Evolutionary conservation across 1,140 invertebrate genomes (phyloP).

Genomic region (Helicorthomorpha holstii): DNA sequence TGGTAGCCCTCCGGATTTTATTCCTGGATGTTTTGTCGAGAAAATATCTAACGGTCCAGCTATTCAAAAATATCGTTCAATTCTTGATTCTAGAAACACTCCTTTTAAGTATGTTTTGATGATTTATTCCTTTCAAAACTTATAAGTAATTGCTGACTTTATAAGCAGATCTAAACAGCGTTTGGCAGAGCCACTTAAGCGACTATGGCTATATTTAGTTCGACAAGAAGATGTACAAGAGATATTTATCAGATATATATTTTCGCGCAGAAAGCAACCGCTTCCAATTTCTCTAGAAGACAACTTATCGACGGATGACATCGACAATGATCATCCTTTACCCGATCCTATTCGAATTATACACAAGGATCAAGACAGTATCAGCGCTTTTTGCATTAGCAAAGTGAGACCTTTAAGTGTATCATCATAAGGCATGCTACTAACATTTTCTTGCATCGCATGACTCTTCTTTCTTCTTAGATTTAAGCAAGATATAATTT

Average conservation of each 20-base stretch:
- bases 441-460: too few relatives aligned
- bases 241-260: constrained; percentile 88
- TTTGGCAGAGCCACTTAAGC: constrained; percentile 57
- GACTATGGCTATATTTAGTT: constrained; percentile 87
- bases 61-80: constrained; percentile 78
- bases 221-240: constrained; percentile 84
- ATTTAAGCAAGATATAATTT: too few relatives aligned
- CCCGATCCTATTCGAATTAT: constrained; percentile 78
- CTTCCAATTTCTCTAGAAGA: constrained; percentile 8
- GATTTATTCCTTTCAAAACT: too few relatives aligned
- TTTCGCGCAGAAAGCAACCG: constrained; percentile 36
- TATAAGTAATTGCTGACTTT: background rate
- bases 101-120: constrained; percentile 57
- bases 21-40: constrained; percentile 67
- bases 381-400: constrained; percentile 92
- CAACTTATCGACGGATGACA: constrained; percentile 15
- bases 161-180: constrained; percentile 24
- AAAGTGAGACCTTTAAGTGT: too few relatives aligned
- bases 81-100: constrained; percentile 84
- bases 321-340: constrained; percentile 28
- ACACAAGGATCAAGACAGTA: constrained; percentile 97
- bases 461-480: too few relatives aligned
- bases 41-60: constrained; percentile 49
- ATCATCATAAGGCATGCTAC: too few relatives aligned
- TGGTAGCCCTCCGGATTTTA: constrained; percentile 55